These are phyloP conservation scores for Danionella dracula DNA, from an alignment of 2,797 vertebrate genomes.

Conservation along the genomic window DNA sequence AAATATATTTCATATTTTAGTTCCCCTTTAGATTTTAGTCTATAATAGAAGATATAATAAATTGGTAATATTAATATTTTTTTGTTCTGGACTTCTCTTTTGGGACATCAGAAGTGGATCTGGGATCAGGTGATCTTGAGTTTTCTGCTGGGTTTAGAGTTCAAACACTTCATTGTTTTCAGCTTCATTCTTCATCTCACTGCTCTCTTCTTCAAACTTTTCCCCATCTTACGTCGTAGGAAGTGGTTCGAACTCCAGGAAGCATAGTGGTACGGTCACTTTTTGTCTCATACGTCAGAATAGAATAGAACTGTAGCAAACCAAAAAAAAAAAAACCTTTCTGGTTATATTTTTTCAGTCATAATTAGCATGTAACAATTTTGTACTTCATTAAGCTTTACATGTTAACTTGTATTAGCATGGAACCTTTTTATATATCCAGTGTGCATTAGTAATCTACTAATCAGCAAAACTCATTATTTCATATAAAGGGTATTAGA, in stretches of 20 bases:
- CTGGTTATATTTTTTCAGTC: too few relatives aligned
- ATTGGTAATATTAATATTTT: not conserved
- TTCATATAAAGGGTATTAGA: too few relatives aligned
- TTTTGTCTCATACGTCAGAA: not conserved
- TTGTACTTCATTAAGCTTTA: too few relatives aligned
- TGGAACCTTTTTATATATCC: too few relatives aligned
- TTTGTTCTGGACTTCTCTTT: conserved; percentile 20
- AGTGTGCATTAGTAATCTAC: too few relatives aligned
- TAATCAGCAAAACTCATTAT: too few relatives aligned
- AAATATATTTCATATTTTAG: too few relatives aligned
- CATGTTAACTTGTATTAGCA: too few relatives aligned
- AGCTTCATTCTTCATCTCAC: not conserved
- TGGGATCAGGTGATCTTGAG: conserved; percentile 56
- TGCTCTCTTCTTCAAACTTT: not conserved
- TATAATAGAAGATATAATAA: not conserved
- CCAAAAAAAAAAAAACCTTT: too few relatives aligned
- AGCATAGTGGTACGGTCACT: conserved; percentile 6
- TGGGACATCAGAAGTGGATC: conserved; percentile 48
- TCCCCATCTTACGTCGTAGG: not conserved
- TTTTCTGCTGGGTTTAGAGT: not conserved
- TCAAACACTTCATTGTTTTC: not conserved
- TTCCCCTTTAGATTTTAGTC: not conserved
- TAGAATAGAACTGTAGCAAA: not conserved
- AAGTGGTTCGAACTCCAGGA: not conserved
- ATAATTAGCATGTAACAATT: too few relatives aligned